A percentile compares a stretch with the other conserved stretches of the same genome.
These are phyloP conservation scores for Monarcha castaneiventris DNA, from an alignment of 2,113 vertebrate genomes.

Conservation along the genomic window DNA sequence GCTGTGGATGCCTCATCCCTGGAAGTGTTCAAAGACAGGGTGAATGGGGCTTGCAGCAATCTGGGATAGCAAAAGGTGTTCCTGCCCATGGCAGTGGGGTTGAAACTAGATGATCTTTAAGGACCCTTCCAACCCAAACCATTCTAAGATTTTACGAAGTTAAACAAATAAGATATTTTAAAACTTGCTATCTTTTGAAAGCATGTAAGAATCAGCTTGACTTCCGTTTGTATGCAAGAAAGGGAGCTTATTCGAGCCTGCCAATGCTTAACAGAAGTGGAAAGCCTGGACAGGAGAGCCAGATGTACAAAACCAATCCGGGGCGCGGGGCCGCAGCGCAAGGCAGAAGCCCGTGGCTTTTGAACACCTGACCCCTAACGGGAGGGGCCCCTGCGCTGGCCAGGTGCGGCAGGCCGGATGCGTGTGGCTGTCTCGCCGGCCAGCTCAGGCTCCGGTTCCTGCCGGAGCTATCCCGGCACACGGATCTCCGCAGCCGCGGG, in stretches of 20 bases:
- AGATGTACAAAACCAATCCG: fast-evolving
- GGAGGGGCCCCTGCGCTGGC: fast-evolving
- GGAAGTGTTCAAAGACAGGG: neutral
- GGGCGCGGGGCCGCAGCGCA: neutral
- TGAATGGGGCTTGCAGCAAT: neutral
- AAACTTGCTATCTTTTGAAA: neutral
- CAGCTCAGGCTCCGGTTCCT: fast-evolving
- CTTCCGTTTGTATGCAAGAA: neutral
- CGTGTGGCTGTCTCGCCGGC: fast-evolving
- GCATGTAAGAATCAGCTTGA: neutral
- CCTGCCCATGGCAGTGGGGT: neutral
- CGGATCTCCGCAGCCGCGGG: fast-evolving
- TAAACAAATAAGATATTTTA: neutral
- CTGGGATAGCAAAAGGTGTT: neutral
- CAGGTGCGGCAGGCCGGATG: fast-evolving
- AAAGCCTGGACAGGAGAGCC: neutral
- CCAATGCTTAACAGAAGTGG: fast-evolving
- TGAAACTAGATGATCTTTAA: neutral
- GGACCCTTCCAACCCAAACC: neutral
- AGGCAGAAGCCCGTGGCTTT: neutral
- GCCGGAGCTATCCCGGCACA: fast-evolving
- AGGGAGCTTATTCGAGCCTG: neutral
- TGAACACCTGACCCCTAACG: fast-evolving
- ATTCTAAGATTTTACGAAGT: neutral
- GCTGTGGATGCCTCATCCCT: neutral